phyloP scores from a whole-genome alignment of 2,888 invertebrate species.

The Noctua janthina region DNA sequence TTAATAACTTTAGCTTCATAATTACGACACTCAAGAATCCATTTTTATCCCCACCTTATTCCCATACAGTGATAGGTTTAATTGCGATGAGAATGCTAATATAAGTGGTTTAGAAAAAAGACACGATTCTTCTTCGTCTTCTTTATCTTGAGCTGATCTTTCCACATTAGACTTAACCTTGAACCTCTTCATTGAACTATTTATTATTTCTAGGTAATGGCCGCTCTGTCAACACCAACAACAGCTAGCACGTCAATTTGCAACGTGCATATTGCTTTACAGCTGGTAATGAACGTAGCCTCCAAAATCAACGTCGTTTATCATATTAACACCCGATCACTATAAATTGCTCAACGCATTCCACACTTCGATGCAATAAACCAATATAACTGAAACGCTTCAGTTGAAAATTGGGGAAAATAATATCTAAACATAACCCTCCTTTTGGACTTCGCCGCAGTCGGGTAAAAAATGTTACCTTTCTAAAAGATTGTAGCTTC shows the following conservation, averaged over 20 bases:
- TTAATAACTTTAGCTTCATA: slow-evolving; percentile 23
- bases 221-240: slow-evolving; percentile 21
- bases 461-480: slow-evolving; percentile 4
- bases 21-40: slow-evolving; percentile 18
- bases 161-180: background rate
- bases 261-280: slow-evolving; percentile 22
- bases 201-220: slow-evolving; percentile 27
- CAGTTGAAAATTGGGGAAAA: background rate
- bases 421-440: background rate
- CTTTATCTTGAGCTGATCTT: too few relatives aligned
- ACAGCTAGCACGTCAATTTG: slow-evolving; percentile 18
- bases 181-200: background rate
- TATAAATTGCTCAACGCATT: slow-evolving; percentile 45
- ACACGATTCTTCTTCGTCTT: background rate
- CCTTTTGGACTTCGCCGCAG: too few relatives aligned
- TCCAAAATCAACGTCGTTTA: slow-evolving; percentile 38
- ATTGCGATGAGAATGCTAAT: background rate
- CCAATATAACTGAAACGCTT: slow-evolving; percentile 12
- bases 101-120: background rate
- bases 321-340: slow-evolving; percentile 44
- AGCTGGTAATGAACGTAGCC: slow-evolving; percentile 28
- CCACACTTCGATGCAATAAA: slow-evolving; percentile 10
- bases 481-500: slow-evolving; percentile 21
- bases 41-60: background rate
- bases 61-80: background rate